phyloP scores from a whole-genome alignment of 2,888 invertebrate genomes.

The Geophilus truncorum region DNA sequence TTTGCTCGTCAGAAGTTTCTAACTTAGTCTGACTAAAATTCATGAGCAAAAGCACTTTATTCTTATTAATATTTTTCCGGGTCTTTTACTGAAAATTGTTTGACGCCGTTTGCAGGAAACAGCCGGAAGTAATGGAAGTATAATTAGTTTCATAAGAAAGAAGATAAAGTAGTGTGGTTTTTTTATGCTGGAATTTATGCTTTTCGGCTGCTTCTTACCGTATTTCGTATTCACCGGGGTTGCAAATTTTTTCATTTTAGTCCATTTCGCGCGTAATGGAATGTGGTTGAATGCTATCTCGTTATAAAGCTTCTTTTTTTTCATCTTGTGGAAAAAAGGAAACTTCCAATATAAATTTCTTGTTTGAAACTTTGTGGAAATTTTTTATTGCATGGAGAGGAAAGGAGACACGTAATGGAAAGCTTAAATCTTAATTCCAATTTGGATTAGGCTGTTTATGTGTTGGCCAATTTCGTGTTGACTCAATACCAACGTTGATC shows the following conservation, averaged over 20 bases:
- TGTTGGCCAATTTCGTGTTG: background rate
- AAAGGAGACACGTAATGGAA: background rate
- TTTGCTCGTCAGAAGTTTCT: background rate
- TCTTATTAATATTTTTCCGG: slow-evolving; percentile 22
- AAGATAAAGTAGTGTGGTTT: background rate
- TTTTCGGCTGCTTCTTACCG: background rate
- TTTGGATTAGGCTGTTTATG: background rate
- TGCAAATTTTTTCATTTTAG: too few relatives aligned
- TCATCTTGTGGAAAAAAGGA: too few relatives aligned
- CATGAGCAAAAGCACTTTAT: slow-evolving; percentile 6
- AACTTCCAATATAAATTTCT: background rate
- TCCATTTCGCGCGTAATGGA: too few relatives aligned
- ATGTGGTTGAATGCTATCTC: too few relatives aligned
- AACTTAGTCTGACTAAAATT: background rate
- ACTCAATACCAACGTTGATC: background rate
- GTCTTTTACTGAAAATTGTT: background rate
- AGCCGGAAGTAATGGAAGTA: background rate
- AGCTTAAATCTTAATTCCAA: background rate
- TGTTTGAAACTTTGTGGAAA: too few relatives aligned
- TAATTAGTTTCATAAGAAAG: background rate
- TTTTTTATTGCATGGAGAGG: background rate
- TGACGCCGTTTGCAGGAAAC: background rate
- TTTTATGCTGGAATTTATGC: background rate
- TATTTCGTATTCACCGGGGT: background rate
- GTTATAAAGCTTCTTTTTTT: too few relatives aligned